Base-by-base conservation (phyloP, 2,888 invertebrate species). In the Drosophila nigritarsus region DNA sequence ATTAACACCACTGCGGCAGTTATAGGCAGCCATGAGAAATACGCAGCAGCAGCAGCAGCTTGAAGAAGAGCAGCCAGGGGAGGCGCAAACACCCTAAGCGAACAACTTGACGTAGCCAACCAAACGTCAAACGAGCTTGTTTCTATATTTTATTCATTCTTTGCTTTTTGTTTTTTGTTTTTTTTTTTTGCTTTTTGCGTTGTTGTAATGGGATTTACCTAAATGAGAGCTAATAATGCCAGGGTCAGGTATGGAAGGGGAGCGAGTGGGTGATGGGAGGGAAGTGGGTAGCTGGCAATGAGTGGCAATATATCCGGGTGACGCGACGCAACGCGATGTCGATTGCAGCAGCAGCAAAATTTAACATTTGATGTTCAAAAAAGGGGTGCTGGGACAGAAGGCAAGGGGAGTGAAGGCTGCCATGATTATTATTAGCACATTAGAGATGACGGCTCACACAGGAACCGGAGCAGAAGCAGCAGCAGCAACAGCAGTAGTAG, bases 371-470 rank as follows among this genome's bases (percentile, higher is more conserved):
- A 86, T 86, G 89, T 90, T 58, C 36, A 30, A 42, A 34, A 34
- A 9, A 32, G 6, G 34, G 13, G 20, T 18, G 53, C 15, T 4
- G 20, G 15, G 13, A 34, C 15, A 24, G 55, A 20, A 45, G 55
- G 38, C 20, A 11, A 2, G 15, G 38, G 11, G 45, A 56, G 53
- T 42, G 38, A 59, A 49, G 77, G 49, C 86, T 75, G 89, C 89
- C 87, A 88, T 86, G 87, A 88, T 90, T 88, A 88, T 88, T 88
- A 87, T 87, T 87, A 88, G 86, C 86, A 88, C 86, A 87, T 90
- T 90, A 88, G 30, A 32, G 89, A 75, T 61, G 65, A 69, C 65
- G 82, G 69, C 72, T 68, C 50, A 65, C 24, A 53, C 56, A 40
- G 36, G 38, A 24, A 34, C 53, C 34, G 34, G 34, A 32, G 42